Evolutionary conservation across 2,888 invertebrate genomes (phyloP), one percentile per base, ranked within the genome.

Genomic region (Athetis lepigone): DNA sequence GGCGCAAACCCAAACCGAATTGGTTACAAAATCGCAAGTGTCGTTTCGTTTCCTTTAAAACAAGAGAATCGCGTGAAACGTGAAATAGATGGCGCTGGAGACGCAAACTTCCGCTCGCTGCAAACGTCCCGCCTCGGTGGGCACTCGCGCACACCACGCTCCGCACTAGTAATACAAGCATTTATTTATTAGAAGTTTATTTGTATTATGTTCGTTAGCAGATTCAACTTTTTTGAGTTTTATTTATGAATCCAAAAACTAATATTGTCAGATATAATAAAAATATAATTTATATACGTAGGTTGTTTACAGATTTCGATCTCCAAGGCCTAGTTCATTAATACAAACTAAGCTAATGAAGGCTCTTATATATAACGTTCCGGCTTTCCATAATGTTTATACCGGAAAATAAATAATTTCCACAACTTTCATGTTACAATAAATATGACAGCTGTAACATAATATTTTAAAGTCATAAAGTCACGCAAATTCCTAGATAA

Each of bases 41-140:
- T 89, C 87, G 83, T 88, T 86, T 83, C 88, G 88, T 86, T 94
- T 93, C 93, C 93, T 92, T 85, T 91, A 90, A 90, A 94, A 94
- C 90, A 93, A 93, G 93, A 93, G 90, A 85, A 93, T 86, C 77
- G 87, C 86, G 80, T 86, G 87, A 87, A 87, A 88, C 85, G 86
- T 83, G 84, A 89, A 90, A 93, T 94, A 92, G 93, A 94, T 93
- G 94, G 92, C 90, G 90, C 83, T 90, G 80, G 80, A 80, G 92
- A 92, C 89, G 87, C 88, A 83, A 80, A 88, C 91, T 93, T 94
- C 92, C 94, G 94, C 88, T 89, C 83, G 69, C 52, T 67, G 57
- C 76, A 67, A 67, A 59, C 81, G 80, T 77, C 85, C 80, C 80
- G 79, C 80, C 62, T 73, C 45, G 40, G 23, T 13, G 68, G 51